phyloP scores from a whole-genome alignment of 2,113 vertebrate genomes.

The Gasterosteus nipponicus region DNA sequence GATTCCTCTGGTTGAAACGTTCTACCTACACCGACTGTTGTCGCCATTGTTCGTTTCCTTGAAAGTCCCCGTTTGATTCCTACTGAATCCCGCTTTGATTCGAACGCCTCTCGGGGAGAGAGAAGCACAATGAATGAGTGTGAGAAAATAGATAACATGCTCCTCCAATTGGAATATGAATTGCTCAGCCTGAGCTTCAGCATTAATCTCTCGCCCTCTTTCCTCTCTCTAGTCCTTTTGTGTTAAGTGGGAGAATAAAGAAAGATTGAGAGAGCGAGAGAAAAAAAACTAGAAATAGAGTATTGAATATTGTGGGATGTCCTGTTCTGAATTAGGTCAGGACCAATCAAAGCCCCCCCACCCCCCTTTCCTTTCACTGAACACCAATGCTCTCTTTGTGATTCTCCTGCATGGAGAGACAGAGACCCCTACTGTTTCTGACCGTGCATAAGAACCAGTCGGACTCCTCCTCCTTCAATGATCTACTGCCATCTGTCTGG shows the following conservation, averaged over 20 bases:
- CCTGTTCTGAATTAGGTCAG: conserved; percentile 83
- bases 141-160: conserved; percentile 73
- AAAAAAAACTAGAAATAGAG: conserved; percentile 45
- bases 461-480: neutral
- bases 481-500: conserved; percentile 73
- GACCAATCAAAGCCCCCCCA: conserved; percentile 74
- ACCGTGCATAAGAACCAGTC: neutral
- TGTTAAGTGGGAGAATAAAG: conserved; percentile 38
- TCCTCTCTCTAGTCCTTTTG: conserved; percentile 62
- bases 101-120: conserved; percentile 38
- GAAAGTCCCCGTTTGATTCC: conserved; percentile 60
- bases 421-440: conserved; percentile 77
- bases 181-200: conserved; percentile 71
- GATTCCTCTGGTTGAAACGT: conserved; percentile 41
- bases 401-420: conserved; percentile 64
- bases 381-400: conserved; percentile 37
- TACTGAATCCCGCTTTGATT: conserved; percentile 56
- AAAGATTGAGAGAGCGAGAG: conserved; percentile 14
- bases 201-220: conserved; percentile 76
- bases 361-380: conserved; percentile 19
- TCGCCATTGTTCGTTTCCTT: conserved; percentile 51
- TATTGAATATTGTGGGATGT: conserved; percentile 79
- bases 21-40: conserved; percentile 28
- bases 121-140: conserved; percentile 57
- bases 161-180: conserved; percentile 76